Conservation (phyloP, 2,888 invertebrate genomes). For the Stenchaetothrips biformis region DNA sequence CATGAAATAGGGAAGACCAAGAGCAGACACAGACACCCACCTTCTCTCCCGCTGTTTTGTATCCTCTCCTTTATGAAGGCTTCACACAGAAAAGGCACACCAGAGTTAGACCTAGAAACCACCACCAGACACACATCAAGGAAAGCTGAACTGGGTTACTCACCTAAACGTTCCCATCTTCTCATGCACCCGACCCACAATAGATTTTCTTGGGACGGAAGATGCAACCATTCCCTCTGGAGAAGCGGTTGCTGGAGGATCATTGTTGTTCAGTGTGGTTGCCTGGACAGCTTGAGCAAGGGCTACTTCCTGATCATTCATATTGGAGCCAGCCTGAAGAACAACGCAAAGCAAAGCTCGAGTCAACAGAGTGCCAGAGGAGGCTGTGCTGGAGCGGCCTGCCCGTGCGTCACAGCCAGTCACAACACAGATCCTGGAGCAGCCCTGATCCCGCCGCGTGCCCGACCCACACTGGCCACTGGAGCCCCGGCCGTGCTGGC, state of each 20-base stretch:
- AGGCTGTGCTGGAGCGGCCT: too few relatives aligned
- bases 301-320: neutral
- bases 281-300: neutral
- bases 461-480: too few relatives aligned
- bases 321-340: neutral
- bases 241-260: neutral
- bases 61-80: neutral
- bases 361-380: too few relatives aligned
- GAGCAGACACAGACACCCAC: neutral
- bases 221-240: neutral
- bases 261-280: neutral
- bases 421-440: too few relatives aligned
- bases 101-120: neutral
- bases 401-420: too few relatives aligned
- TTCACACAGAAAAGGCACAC: neutral
- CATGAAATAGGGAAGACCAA: too few relatives aligned
- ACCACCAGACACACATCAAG: neutral
- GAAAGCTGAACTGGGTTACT: neutral
- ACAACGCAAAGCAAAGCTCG: too few relatives aligned
- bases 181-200: neutral
- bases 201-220: neutral
- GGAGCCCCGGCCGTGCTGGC: too few relatives aligned
- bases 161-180: conserved; percentile 11
- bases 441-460: too few relatives aligned
- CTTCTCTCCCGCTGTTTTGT: neutral